These are phyloP conservation scores for Anabacerthia variegaticeps DNA, from an alignment of 2,797 vertebrate species.

Conservation along the genomic window DNA sequence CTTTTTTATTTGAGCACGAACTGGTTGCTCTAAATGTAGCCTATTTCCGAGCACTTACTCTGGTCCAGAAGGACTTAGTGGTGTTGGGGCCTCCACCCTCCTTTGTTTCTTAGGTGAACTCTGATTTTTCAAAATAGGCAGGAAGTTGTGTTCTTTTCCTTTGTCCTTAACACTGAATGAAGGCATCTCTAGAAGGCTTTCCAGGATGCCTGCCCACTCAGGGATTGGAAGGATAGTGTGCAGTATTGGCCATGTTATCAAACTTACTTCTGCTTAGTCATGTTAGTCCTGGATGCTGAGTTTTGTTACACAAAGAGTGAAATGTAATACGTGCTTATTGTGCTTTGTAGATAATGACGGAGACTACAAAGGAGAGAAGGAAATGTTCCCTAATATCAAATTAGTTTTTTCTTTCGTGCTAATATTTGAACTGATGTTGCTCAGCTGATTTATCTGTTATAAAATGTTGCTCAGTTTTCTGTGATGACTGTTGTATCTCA, in stretches of 20 bases:
- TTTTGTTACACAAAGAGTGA: background rate
- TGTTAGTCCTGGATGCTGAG: background rate
- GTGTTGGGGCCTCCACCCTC: background rate
- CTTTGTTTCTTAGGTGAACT: conserved; percentile 51
- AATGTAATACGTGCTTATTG: background rate
- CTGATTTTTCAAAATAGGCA: conserved; percentile 3
- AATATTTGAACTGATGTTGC: background rate
- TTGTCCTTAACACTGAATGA: background rate
- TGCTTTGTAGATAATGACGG: background rate
- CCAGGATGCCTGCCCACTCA: background rate
- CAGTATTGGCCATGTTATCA: background rate
- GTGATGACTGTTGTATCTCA: background rate
- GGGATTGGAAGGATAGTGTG: background rate
- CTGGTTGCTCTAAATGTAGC: background rate
- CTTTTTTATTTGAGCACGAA: background rate
- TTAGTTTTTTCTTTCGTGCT: background rate
- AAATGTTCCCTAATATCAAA: background rate
- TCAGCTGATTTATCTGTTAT: background rate
- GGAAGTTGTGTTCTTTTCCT: conserved; percentile 53
- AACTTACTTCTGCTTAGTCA: background rate
- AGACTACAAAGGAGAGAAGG: background rate
- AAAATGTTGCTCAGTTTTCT: background rate
- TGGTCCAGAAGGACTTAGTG: background rate
- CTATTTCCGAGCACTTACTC: background rate
- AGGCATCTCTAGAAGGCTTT: background rate